phyloP scores from a whole-genome alignment of 2,888 invertebrate species.

The Megastigmus dorsalis region DNA sequence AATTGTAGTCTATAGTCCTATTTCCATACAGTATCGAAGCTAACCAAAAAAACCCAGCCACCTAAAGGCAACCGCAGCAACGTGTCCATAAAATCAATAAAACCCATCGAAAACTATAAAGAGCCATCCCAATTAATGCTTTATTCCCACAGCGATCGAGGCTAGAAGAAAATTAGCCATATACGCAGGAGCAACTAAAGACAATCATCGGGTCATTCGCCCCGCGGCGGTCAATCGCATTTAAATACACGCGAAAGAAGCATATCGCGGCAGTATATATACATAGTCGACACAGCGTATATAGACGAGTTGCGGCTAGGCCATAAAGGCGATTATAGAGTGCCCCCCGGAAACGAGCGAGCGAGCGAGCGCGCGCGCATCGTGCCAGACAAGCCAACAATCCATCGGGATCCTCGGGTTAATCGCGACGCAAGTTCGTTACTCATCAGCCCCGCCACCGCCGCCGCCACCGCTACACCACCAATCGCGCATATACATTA shows the following conservation, averaged over 20 bases:
- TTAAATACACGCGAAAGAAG: not conserved
- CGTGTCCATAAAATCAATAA: no score
- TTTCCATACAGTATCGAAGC: no score
- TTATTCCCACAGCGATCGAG: not conserved
- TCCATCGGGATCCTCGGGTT: not conserved
- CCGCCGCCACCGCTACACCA: no score
- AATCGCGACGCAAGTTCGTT: slow-evolving; percentile 15
- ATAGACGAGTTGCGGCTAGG: no score
- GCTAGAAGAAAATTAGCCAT: no score
- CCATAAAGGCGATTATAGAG: slow-evolving; percentile 29
- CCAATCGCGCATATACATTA: slow-evolving; percentile 49
- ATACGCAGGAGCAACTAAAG: not conserved
- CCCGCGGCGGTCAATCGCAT: not conserved
- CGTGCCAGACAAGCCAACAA: not conserved
- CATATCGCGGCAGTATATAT: not conserved
- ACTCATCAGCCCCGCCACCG: slow-evolving; percentile 24
- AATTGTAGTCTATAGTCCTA: no score
- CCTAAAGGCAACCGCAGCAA: no score
- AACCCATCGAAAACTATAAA: no score
- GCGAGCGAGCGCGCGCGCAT: no score
- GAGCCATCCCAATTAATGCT: not conserved
- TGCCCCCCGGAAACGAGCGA: slow-evolving; percentile 30
- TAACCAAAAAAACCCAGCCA: no score
- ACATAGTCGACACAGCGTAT: not conserved
- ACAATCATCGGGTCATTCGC: not conserved